Evolutionary conservation across 2,797 vertebrate species (phyloP).

Genomic region (Naso thynnoides): DNA sequence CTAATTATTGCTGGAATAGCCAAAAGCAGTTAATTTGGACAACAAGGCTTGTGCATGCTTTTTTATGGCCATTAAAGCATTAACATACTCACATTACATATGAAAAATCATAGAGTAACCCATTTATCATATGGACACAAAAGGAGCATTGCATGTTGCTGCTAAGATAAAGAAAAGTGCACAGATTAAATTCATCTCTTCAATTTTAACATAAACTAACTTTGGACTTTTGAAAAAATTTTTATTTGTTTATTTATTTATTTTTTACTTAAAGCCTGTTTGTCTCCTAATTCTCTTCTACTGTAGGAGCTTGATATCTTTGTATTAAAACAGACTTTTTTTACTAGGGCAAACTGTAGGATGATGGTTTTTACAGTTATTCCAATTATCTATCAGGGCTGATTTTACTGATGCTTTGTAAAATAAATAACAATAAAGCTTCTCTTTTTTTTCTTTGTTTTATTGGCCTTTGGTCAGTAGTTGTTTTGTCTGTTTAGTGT

Average conservation of each 20-base stretch:
- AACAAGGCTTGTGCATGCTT: constrained; percentile 77
- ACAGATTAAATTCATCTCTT: constrained; percentile 31
- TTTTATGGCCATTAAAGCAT: constrained; percentile 62
- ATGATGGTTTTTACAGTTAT: constrained; percentile 71
- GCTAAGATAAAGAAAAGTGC: constrained; percentile 14
- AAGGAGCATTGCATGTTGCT: constrained; percentile 64
- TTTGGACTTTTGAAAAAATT: no score
- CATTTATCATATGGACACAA: constrained; percentile 23
- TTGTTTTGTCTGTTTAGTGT: constrained; percentile 31
- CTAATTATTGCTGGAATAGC: constrained; percentile 34
- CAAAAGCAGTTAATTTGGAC: constrained; percentile 52
- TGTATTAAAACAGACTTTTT: constrained; percentile 79
- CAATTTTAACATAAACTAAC: constrained; percentile 43
- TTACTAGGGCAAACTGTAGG: constrained; percentile 64
- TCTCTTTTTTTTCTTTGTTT: constrained; percentile 63
- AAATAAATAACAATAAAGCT: constrained; percentile 76
- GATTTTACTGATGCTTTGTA: constrained; percentile 81
- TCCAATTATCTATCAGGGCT: constrained; percentile 74
- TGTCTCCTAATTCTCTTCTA: constrained; percentile 70
- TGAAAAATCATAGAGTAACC: constrained; percentile 59
- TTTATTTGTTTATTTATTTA: no score
- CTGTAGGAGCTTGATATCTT: constrained; percentile 72
- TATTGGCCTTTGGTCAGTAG: constrained; percentile 50
- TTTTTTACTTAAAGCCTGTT: constrained; percentile 57
- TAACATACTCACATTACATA: constrained; percentile 61